phyloP scores from a whole-genome alignment of 2,113 vertebrate species.

The Petrocephalus zakoni region DNA sequence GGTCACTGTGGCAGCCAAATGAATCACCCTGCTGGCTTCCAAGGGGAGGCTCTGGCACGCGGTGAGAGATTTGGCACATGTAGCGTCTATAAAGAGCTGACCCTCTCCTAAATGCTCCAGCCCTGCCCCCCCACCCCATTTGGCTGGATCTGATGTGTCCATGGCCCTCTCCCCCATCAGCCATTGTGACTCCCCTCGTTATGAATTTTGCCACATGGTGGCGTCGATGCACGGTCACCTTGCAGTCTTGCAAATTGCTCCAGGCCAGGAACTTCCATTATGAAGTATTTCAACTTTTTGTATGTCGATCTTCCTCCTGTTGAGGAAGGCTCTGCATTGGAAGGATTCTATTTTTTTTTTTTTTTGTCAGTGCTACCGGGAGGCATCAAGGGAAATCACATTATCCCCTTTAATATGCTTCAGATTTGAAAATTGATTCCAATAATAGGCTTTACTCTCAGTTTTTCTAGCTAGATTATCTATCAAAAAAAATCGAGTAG shows the following conservation, averaged over 20 bases:
- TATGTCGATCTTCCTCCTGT: not conserved
- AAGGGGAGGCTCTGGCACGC: not conserved
- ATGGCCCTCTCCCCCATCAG: not conserved
- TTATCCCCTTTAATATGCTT: not conserved
- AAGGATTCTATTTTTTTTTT: not conserved
- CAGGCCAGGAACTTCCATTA: not conserved
- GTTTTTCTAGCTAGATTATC: not conserved
- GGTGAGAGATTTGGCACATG: not conserved
- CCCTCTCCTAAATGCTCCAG: not conserved
- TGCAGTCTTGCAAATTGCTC: not conserved
- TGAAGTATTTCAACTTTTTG: not conserved
- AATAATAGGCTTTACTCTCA: not conserved
- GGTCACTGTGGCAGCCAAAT: not conserved
- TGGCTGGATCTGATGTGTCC: not conserved
- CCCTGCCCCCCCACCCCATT: not conserved
- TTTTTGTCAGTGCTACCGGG: not conserved
- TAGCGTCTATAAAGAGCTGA: not conserved
- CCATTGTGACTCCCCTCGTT: not conserved
- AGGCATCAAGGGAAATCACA: not conserved
- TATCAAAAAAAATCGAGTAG: not conserved
- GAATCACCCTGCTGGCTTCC: not conserved
- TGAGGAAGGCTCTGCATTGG: not conserved
- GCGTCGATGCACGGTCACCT: no score
- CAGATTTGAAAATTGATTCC: conserved; percentile 13
- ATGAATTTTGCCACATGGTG: not conserved